Base-by-base conservation (phyloP, 1,140 invertebrate genomes). In the Zaprionus taronus region DNA sequence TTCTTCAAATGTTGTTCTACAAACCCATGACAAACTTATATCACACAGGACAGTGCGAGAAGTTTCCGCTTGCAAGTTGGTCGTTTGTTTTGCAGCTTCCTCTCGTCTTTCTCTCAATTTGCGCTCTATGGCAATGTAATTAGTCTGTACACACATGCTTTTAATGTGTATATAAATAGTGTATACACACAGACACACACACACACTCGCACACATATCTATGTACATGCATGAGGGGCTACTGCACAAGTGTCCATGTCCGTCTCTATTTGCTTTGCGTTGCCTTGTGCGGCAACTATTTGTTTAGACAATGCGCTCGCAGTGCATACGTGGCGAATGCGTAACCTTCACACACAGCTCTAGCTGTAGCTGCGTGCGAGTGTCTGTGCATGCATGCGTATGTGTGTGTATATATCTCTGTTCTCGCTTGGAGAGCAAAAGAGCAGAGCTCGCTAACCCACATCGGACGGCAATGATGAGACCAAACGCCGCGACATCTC, bases 301-400 rank as follows among this genome's bases (percentile, higher is more conserved):
- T 89, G 84, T 74, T 89, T 89, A 89, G 84, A 90, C 85, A 87
- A 78, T 80, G 83, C 73, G 79, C 76, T 83, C 72, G 80, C 76
- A 72, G 58, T 79, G 85, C 85, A 79, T 81, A 85, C 85, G 75
- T 81, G 85, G 81, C 85, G 85, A 80, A 90, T 90, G 85, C 79
- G 86, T 90, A 90, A 90, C 85, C 85, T 90, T 90, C 85, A 90
- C 76, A 73, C 84, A 90, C 72, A 74, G 69, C 66, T 82, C 77
- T 79, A 77, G 61, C 75, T 72, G 12, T 58, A 55, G 38, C 24
- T 53, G 41, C 14, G 24, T 41, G 24, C 1, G 34, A n/a, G 11
- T 31, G 4, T 12, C 2, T 28, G 22, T 24, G 14, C 41, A 22
- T 22, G 7, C 34, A 1, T 20, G 20, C 20, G 38, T 26, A 17